Conservation (phyloP, 1,140 invertebrate species). For the Drosophila pruinosa region DNA sequence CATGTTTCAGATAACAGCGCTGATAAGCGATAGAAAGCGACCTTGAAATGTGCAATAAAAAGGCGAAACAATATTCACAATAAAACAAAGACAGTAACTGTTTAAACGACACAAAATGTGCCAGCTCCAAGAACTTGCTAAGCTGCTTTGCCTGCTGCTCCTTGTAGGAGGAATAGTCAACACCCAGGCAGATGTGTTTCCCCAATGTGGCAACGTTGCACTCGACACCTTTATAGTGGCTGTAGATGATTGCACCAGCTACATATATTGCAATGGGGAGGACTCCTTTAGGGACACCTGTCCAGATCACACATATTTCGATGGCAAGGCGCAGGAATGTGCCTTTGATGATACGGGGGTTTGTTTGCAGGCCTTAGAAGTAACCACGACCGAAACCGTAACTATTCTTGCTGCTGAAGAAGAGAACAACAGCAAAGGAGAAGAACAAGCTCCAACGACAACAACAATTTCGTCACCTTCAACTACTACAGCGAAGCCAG, state of each 20-base stretch:
- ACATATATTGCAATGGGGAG: conserved; percentile 69
- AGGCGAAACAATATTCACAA: neutral
- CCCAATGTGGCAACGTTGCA: conserved; percentile 46
- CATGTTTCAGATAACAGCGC: conserved; percentile 27
- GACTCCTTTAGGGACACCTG: conserved; percentile 67
- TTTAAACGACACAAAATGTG: conserved; percentile 25
- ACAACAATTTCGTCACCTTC: neutral
- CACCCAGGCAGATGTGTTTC: conserved; percentile 26
- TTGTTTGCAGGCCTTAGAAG: conserved; percentile 23
- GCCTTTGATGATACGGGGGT: conserved; percentile 58
- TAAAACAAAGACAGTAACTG: conserved; percentile 1
- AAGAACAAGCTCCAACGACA: neutral
- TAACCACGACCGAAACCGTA: neutral
- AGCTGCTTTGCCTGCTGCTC: conserved; percentile 29
- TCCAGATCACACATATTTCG: conserved; percentile 67
- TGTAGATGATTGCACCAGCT: conserved; percentile 57
- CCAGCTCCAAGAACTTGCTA: neutral
- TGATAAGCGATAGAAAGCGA: conserved; percentile 32
- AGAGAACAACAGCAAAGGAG: neutral
- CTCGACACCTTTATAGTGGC: conserved; percentile 56
- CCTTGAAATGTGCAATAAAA: conserved; percentile 58
- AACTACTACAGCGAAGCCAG: neutral
- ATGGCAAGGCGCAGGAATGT: conserved; percentile 60
- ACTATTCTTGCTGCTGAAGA: neutral
- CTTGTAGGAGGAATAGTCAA: conserved; percentile 1